These are phyloP conservation scores for Phocides pigmalion DNA, from an alignment of 1,140 invertebrate genomes.

Conservation along the genomic window DNA sequence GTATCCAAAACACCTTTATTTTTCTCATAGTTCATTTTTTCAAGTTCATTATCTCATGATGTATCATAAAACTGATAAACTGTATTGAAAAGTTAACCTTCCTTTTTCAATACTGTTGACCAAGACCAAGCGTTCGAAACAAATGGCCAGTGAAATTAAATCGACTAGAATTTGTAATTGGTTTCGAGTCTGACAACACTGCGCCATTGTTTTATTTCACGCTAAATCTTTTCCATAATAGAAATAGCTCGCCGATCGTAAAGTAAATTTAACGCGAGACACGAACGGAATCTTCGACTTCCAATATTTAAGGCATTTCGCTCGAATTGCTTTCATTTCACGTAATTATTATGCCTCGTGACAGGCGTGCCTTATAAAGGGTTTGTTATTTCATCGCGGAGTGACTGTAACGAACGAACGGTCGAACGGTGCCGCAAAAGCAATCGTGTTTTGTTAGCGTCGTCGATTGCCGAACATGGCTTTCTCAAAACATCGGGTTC, in stretches of 20 bases:
- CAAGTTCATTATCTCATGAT: no score
- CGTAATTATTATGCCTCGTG: constrained; percentile 34
- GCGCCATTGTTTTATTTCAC: constrained; percentile 44
- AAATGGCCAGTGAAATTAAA: constrained; percentile 12
- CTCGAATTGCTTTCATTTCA: constrained; percentile 32
- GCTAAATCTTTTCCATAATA: constrained; percentile 35
- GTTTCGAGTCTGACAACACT: constrained; percentile 9
- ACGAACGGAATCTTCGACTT: constrained; percentile 23
- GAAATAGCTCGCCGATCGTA: constrained; percentile 12
- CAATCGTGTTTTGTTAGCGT: constrained; percentile 74
- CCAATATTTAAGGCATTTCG: constrained; percentile 31
- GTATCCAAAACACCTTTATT: no score
- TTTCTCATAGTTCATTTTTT: no score
- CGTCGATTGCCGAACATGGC: constrained; percentile 71
- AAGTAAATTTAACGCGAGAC: constrained; percentile 28
- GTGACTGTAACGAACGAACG: constrained; percentile 42
- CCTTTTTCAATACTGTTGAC: no score
- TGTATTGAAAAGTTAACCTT: background rate
- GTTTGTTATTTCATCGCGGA: constrained; percentile 53
- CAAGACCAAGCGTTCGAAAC: background rate
- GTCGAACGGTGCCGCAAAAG: constrained; percentile 50
- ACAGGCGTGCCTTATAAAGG: constrained; percentile 50
- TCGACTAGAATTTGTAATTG: constrained; percentile 26
- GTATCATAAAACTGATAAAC: background rate
- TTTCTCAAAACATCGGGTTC: constrained; percentile 76